Evolutionary conservation across 2,888 invertebrate genomes (phyloP).

Genomic region (Dione vanillae): DNA sequence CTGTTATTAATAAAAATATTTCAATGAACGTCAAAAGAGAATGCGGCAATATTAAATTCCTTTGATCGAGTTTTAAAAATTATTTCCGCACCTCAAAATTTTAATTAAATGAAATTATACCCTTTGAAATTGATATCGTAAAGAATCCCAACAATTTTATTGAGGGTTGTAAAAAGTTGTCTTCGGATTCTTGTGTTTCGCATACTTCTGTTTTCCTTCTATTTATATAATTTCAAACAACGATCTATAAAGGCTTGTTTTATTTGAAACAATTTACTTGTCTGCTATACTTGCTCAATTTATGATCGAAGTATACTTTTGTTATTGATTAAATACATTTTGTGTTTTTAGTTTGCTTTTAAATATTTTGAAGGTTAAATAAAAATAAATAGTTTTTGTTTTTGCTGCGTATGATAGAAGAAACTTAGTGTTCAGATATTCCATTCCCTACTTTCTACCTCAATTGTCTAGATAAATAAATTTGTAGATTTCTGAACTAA

Average conservation of each 20-base stretch:
- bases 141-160: conserved; percentile 57
- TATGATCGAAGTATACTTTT: too few species aligned
- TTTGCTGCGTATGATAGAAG: too few species aligned
- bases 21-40: conserved; percentile 46
- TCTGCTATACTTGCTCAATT: background rate
- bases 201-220: conserved; percentile 47
- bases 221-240: conserved; percentile 6
- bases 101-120: conserved; percentile 59
- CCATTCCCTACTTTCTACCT: too few species aligned
- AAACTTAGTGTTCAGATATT: too few species aligned
- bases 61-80: conserved; percentile 50
- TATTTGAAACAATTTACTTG: background rate
- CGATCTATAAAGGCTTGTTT: background rate
- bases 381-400: too few species aligned
- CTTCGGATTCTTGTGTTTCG: conserved; percentile 45
- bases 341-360: too few species aligned
- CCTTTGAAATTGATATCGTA: conserved; percentile 52
- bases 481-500: too few species aligned
- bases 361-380: too few species aligned
- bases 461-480: too few species aligned
- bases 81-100: conserved; percentile 52
- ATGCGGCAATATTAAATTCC: conserved; percentile 53
- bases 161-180: conserved; percentile 55
- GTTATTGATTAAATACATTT: too few species aligned
- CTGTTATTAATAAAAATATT: conserved; percentile 48